phyloP scores from a whole-genome alignment of 2,888 invertebrate species.

The Macrosiphum euphorbiae region DNA sequence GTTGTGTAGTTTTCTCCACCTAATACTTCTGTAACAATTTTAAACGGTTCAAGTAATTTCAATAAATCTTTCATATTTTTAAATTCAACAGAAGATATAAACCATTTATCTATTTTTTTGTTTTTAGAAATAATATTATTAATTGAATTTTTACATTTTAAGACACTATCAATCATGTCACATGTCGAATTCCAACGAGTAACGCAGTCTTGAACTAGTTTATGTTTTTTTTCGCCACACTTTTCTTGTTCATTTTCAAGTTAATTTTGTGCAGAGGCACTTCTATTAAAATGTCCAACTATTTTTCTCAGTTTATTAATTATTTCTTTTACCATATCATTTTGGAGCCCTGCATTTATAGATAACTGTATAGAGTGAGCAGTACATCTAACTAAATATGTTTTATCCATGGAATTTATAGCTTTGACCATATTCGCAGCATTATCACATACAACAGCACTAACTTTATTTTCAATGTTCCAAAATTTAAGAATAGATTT shows the following conservation, averaged over 20 bases:
- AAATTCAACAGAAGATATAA: background rate
- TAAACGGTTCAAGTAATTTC: background rate
- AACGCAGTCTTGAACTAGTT: conserved; percentile 3
- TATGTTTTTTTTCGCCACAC: background rate
- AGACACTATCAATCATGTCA: background rate
- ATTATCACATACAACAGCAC: conserved; percentile 18
- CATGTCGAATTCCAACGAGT: conserved; percentile 14
- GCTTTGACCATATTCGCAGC: conserved; percentile 34
- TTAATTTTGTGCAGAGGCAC: background rate
- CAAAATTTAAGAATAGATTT: background rate
- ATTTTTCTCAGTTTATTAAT: background rate
- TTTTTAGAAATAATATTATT: conserved; percentile 33
- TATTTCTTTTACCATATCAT: background rate
- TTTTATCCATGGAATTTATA: background rate
- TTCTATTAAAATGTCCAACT: conserved; percentile 20
- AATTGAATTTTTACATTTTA: conserved; percentile 8
- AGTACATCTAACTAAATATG: conserved; percentile 1
- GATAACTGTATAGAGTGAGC: background rate
- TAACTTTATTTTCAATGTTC: conserved; percentile 7
- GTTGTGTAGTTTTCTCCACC: conserved; percentile 8
- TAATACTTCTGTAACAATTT: background rate
- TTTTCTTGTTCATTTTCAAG: background rate
- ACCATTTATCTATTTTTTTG: conserved; percentile 1
- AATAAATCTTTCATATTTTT: conserved; percentile 1
- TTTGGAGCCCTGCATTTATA: conserved; percentile 1